Percentiles rank a stretch among this genome's conserved stretches.
Evolutionary conservation across 2,797 vertebrate genomes (phyloP).

Genomic region (Peromyscus eremicus): DNA sequence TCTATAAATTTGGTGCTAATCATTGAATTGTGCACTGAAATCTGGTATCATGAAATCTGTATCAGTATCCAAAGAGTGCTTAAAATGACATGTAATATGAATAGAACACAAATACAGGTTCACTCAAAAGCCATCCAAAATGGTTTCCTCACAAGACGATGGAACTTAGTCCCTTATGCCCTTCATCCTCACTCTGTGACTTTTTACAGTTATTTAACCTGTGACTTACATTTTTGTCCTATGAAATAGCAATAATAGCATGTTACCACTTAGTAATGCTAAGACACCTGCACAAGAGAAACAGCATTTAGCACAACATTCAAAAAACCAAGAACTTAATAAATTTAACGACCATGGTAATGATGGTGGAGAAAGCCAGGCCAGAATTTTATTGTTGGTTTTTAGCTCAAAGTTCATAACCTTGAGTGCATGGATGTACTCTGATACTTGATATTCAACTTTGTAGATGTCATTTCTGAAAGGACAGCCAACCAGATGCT

Average conservation of each 20-base stretch:
- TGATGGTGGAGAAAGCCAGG: not conserved
- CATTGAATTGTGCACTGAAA: not conserved
- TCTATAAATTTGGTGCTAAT: not conserved
- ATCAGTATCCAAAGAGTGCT: not conserved
- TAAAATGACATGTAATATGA: not conserved
- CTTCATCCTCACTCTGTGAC: not conserved
- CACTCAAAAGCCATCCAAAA: not conserved
- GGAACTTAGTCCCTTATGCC: not conserved
- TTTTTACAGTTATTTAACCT: not conserved
- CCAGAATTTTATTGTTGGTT: constrained; percentile 29
- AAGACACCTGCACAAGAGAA: constrained; percentile 28
- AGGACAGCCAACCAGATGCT: not conserved
- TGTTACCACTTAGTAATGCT: not conserved
- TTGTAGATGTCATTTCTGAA: not conserved
- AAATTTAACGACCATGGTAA: not conserved
- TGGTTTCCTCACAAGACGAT: not conserved
- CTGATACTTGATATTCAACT: not conserved
- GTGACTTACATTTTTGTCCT: not conserved
- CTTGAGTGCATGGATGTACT: not conserved
- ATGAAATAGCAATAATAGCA: not conserved
- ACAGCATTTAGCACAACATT: not conserved
- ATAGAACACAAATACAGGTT: not conserved
- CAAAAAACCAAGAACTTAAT: constrained; percentile 25
- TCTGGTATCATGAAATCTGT: not conserved
- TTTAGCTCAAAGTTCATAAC: constrained; percentile 35